These are phyloP conservation scores for Brienomyrus brachyistius DNA, from an alignment of 2,113 vertebrate species.

Conservation along the genomic window DNA sequence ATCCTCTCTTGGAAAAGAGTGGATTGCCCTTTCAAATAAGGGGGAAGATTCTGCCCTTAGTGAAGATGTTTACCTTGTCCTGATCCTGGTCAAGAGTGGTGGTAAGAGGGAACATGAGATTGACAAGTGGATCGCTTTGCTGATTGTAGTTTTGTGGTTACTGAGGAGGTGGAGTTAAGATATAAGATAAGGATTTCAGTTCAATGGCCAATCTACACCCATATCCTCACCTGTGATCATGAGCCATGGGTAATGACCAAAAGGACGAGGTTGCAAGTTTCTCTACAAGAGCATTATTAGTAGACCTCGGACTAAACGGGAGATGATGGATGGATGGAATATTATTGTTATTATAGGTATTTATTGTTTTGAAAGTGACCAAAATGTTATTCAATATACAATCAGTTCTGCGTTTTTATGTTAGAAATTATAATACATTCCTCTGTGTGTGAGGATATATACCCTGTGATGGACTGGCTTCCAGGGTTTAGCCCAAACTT, in stretches of 20 bases:
- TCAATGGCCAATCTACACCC: background rate
- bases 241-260: background rate
- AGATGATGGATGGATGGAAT: no score
- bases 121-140: background rate
- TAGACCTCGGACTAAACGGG: no score
- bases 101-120: background rate
- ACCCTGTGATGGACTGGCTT: background rate
- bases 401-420: background rate
- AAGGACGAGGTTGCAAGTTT: background rate
- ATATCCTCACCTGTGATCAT: background rate
- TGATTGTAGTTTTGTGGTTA: background rate
- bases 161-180: background rate
- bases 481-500: background rate
- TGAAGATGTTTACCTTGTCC: background rate
- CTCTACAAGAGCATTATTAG: background rate
- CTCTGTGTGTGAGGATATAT: background rate
- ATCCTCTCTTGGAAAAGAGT: background rate
- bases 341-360: background rate
- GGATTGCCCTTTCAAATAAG: background rate
- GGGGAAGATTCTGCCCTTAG: background rate
- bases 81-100: background rate
- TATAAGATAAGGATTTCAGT: background rate
- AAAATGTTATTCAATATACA: background rate
- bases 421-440: background rate
- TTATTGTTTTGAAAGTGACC: background rate